Conservation (phyloP, 2,113 vertebrate species). For the Centropristis striata region DNA sequence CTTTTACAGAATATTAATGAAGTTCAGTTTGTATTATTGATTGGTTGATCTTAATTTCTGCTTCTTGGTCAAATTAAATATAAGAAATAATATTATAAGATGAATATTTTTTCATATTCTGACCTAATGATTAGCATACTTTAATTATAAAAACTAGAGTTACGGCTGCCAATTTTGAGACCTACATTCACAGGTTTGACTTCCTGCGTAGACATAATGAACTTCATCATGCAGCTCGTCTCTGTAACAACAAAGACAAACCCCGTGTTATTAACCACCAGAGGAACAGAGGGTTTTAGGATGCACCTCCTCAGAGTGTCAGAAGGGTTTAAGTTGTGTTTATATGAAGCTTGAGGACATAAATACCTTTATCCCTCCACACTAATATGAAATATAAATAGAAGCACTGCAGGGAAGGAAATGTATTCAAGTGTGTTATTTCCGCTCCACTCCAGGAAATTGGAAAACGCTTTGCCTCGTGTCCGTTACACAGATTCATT, state of each 20-base stretch:
- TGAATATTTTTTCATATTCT: no score
- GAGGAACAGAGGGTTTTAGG: background rate
- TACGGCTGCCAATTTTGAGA: no score
- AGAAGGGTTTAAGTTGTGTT: constrained; percentile 13
- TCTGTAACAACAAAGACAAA: background rate
- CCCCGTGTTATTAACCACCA: constrained; percentile 1
- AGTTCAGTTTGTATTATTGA: no score
- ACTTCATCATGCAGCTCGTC: background rate
- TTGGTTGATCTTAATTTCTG: no score
- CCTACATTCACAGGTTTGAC: background rate
- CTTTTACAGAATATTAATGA: no score
- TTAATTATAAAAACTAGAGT: no score
- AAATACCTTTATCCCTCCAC: constrained; percentile 40
- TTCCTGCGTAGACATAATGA: background rate
- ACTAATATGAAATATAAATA: constrained; percentile 10
- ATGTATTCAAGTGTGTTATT: background rate
- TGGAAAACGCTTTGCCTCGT: background rate
- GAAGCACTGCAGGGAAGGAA: background rate
- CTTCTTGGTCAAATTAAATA: no score
- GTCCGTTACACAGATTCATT: background rate
- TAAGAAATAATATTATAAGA: no score
- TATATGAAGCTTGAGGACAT: constrained; percentile 11
- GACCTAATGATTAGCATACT: no score
- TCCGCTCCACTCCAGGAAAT: background rate
- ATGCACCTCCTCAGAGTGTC: background rate